These are phyloP conservation scores for Uropsilus gracilis DNA, from an alignment of 2,113 vertebrate genomes.

Conservation along the genomic window DNA sequence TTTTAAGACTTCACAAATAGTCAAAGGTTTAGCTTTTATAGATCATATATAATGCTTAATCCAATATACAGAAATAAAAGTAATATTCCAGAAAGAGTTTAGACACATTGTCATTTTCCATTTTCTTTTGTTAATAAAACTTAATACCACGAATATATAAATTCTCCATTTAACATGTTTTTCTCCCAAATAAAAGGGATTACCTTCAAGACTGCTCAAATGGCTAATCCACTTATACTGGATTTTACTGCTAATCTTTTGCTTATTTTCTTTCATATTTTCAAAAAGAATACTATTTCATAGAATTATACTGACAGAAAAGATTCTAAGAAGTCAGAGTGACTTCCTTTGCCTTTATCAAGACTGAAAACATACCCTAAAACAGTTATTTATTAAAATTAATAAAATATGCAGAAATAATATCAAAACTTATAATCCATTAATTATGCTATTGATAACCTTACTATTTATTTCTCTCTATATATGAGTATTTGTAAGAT, in stretches of 20 bases:
- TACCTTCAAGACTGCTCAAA: conserved; percentile 46
- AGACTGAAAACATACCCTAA: background rate
- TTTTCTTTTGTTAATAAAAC: conserved; percentile 48
- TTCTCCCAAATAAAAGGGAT: conserved; percentile 46
- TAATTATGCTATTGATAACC: background rate
- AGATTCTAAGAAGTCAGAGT: background rate
- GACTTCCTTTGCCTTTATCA: background rate
- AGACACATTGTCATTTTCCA: background rate
- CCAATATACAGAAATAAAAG: background rate
- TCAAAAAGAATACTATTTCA: background rate
- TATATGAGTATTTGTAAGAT: background rate
- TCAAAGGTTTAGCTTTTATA: background rate
- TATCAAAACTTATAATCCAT: background rate
- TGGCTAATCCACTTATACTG: conserved; percentile 33
- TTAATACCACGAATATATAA: conserved; percentile 10
- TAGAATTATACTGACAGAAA: background rate
- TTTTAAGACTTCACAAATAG: background rate
- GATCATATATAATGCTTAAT: background rate
- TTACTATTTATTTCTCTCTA: background rate
- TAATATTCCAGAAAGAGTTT: conserved; percentile 13
- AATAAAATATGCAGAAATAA: background rate
- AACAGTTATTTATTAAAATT: background rate
- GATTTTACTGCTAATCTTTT: conserved; percentile 26
- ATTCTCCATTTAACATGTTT: conserved; percentile 49
- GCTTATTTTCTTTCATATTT: conserved; percentile 13